Conservation (phyloP, 2,797 vertebrate genomes). For the Loris lydekkerianus region DNA sequence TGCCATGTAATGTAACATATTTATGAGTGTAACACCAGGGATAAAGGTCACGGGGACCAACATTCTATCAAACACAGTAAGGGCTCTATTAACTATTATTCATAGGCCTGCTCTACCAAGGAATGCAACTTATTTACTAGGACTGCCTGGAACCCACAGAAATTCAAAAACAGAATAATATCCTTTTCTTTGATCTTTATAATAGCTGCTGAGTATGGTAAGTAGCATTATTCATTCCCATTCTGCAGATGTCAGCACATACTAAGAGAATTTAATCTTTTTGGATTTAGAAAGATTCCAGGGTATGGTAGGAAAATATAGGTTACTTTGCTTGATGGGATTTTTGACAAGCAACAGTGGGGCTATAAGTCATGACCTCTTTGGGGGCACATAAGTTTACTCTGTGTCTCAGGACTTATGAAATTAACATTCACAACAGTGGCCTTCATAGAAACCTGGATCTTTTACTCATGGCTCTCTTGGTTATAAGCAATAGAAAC, state of each 20-base stretch:
- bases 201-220: not conserved
- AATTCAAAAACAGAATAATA: not conserved
- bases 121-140: not conserved
- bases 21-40: not conserved
- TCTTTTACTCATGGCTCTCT: not conserved
- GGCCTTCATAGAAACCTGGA: not conserved
- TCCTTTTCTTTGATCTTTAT: not conserved
- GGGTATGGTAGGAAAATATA: not conserved
- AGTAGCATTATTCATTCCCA: not conserved
- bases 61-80: not conserved
- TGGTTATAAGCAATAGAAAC: not conserved
- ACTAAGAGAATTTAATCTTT: not conserved
- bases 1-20: not conserved
- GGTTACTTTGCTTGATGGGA: not conserved
- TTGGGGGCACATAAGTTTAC: not conserved
- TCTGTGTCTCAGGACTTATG: not conserved
- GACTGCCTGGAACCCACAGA: not conserved
- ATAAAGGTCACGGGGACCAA: not conserved
- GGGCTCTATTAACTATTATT: not conserved
- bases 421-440: not conserved
- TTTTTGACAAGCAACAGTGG: not conserved
- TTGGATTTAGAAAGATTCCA: slow-evolving; percentile 19
- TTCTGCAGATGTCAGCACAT: not conserved
- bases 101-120: not conserved
- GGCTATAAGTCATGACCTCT: not conserved